phyloP scores from a whole-genome alignment of 2,797 vertebrate species.

The Leuciscus waleckii region DNA sequence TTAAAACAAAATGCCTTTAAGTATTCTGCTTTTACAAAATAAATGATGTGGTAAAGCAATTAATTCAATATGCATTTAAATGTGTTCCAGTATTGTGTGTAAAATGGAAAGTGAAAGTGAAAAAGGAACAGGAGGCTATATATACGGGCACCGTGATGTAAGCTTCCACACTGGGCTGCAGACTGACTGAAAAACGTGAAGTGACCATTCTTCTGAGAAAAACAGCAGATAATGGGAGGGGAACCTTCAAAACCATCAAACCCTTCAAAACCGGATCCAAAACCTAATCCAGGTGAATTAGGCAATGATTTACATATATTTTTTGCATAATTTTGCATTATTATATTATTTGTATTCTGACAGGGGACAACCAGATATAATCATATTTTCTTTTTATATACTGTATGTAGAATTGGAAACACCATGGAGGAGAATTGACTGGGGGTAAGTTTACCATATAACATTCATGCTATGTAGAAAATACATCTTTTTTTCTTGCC shows the following conservation, averaged over 20 bases:
- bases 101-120: neutral
- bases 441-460: conserved; percentile 9
- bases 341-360: neutral
- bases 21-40: too few species aligned
- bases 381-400: neutral
- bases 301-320: neutral
- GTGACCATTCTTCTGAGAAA: neutral
- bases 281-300: neutral
- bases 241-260: neutral
- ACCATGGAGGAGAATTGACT: conserved; percentile 15
- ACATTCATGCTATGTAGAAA: conserved; percentile 24
- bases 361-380: neutral
- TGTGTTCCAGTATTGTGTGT: neutral
- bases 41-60: too few species aligned
- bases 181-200: neutral
- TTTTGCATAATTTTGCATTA: neutral
- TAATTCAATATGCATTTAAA: neutral
- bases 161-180: neutral
- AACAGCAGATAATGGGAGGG: neutral
- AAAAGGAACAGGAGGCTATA: neutral
- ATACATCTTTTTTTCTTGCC: too few species aligned
- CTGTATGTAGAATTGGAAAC: neutral
- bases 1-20: too few species aligned
- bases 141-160: neutral
- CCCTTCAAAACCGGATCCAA: neutral